These are phyloP conservation scores for Chrysotoxum bicinctum DNA, from an alignment of 2,888 invertebrate genomes.

Conservation along the genomic window DNA sequence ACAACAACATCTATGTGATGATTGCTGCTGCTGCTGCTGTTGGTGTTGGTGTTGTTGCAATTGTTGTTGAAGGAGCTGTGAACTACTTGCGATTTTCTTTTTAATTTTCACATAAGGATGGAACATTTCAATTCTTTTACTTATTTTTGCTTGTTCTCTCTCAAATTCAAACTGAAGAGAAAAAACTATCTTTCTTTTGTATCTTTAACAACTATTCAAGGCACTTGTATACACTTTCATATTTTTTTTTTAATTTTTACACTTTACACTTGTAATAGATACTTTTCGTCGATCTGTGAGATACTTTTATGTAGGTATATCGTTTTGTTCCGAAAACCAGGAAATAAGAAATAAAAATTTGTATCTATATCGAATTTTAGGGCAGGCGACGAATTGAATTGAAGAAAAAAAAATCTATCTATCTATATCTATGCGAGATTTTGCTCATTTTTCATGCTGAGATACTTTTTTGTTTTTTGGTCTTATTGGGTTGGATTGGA, in stretches of 20 bases:
- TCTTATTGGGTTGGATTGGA: constrained; percentile 1
- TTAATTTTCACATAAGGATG: constrained; percentile 81
- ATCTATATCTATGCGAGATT: constrained; percentile 63
- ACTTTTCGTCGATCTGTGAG: neutral
- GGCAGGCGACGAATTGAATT: neutral
- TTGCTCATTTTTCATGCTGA: constrained; percentile 68
- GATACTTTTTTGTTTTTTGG: constrained; percentile 49
- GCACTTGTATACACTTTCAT: constrained; percentile 56
- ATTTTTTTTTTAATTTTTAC: constrained; percentile 43
- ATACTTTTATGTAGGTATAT: constrained; percentile 35
- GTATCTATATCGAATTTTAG: constrained; percentile 62
- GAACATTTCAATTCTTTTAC: constrained; percentile 79
- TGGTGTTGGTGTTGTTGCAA: constrained; percentile 48
- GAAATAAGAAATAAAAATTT: constrained; percentile 52
- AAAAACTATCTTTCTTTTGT: constrained; percentile 9
- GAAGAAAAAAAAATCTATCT: neutral
- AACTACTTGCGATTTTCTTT: constrained; percentile 77
- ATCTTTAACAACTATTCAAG: constrained; percentile 62
- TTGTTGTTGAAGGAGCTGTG: constrained; percentile 63
- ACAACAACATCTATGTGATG: constrained; percentile 67
- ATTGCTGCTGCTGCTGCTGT: constrained; percentile 32
- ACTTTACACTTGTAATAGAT: constrained; percentile 35
- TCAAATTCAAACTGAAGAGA: neutral
- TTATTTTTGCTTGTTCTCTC: constrained; percentile 66
- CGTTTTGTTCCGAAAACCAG: constrained; percentile 72